Conservation (phyloP, 2,888 invertebrate species). For the Carcina quercana region DNA sequence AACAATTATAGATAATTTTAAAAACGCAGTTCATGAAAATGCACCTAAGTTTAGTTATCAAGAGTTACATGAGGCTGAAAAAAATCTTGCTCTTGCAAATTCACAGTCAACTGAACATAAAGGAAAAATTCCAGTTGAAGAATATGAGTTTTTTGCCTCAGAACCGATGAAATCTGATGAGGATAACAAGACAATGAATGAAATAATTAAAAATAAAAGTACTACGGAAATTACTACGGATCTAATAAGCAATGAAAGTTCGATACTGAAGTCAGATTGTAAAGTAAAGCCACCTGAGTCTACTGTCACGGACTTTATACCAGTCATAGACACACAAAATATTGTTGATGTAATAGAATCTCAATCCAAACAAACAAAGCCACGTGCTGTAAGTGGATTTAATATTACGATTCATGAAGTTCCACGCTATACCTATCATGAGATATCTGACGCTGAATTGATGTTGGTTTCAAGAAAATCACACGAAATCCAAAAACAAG, state of each 20-base stretch:
- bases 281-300: not conserved
- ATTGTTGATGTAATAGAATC: too few relatives aligned
- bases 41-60: slow-evolving; percentile 21
- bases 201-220: not conserved
- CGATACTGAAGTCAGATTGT: slow-evolving; percentile 3
- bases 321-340: too few relatives aligned
- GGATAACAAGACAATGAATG: not conserved
- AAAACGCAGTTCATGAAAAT: slow-evolving; percentile 16
- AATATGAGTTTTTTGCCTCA: too few relatives aligned
- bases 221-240: slow-evolving; percentile 1
- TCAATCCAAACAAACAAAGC: too few relatives aligned
- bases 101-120: too few relatives aligned
- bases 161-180: slow-evolving; percentile 5
- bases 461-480: slow-evolving; percentile 17
- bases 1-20: not conserved
- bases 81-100: slow-evolving; percentile 20
- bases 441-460: slow-evolving; percentile 38
- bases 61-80: slow-evolving; percentile 33
- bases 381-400: too few relatives aligned
- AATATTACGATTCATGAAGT: slow-evolving; percentile 27
- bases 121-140: too few relatives aligned
- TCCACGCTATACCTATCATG: slow-evolving; percentile 33
- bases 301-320: not conserved
- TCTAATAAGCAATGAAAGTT: not conserved
- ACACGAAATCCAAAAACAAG: not conserved